Evolutionary conservation across 2,888 invertebrate genomes (phyloP).

Genomic region (Branchipolynoe longqiensis): DNA sequence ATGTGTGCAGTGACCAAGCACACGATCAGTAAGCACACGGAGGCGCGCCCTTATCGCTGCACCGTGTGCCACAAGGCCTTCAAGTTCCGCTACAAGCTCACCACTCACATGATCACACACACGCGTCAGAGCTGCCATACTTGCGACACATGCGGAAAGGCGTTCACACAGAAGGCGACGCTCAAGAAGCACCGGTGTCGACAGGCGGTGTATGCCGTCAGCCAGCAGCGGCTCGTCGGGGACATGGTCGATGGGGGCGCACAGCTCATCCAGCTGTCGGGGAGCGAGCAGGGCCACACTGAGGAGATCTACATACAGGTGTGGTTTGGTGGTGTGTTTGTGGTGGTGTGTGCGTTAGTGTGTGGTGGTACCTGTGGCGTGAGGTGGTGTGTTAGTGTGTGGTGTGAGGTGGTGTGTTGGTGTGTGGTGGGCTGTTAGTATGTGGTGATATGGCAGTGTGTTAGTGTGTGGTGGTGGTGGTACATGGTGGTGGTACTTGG

Average conservation of each 20-base stretch:
- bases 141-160: slow-evolving; percentile 67
- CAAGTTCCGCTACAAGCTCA: slow-evolving; percentile 68
- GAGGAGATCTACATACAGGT: slow-evolving; percentile 26
- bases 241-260: neutral
- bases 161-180: slow-evolving; percentile 67
- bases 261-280: neutral
- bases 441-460: too few relatives aligned
- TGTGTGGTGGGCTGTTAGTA: too few relatives aligned
- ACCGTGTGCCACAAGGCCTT: slow-evolving; percentile 68
- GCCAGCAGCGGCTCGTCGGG: neutral
- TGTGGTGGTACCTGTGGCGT: too few relatives aligned
- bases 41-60: slow-evolving; percentile 67
- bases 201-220: neutral
- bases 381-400: too few relatives aligned
- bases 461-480: too few relatives aligned
- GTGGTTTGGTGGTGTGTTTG: neutral
- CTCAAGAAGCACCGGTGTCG: slow-evolving; percentile 67
- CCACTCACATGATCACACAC: slow-evolving; percentile 68
- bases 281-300: neutral
- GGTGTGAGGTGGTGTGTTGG: too few relatives aligned
- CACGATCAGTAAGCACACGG: slow-evolving; percentile 62
- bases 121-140: slow-evolving; percentile 66
- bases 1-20: slow-evolving; percentile 63
- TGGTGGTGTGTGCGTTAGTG: too few relatives aligned
- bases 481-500: too few relatives aligned